phyloP scores from a whole-genome alignment of 2,888 invertebrate genomes.

The Elegia similella region DNA sequence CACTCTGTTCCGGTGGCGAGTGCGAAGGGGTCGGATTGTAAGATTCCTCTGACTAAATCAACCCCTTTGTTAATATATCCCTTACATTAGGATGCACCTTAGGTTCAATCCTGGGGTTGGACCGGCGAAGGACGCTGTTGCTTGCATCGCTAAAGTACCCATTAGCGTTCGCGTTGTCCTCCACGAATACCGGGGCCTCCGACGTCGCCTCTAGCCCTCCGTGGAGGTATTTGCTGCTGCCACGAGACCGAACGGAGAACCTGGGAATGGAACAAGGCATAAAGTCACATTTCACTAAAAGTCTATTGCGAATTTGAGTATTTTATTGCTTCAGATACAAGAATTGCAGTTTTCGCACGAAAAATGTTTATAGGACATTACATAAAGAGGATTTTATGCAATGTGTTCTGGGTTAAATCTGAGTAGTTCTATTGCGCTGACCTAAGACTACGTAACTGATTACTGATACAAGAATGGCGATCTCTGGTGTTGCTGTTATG shows the following conservation, averaged over 20 bases:
- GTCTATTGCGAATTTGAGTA: no score
- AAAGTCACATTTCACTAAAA: no score
- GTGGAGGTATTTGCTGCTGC: slow-evolving; percentile 56
- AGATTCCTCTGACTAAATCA: background rate
- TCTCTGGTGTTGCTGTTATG: background rate
- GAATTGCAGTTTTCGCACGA: no score
- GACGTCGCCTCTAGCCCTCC: slow-evolving; percentile 37
- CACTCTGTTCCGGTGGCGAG: no score
- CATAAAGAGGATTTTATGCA: no score
- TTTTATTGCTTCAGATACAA: no score
- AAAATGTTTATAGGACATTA: no score
- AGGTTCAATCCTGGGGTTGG: slow-evolving; percentile 17
- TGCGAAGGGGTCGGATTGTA: no score
- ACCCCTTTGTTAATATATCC: background rate
- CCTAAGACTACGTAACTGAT: no score
- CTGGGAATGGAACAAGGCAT: slow-evolving; percentile 29
- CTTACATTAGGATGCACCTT: background rate
- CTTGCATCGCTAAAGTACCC: slow-evolving; percentile 71
- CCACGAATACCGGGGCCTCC: slow-evolving; percentile 51
- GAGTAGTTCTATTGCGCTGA: no score
- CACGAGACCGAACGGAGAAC: slow-evolving; percentile 40
- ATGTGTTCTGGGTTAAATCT: no score
- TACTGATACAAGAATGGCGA: no score
- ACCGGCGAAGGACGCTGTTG: slow-evolving; percentile 50
- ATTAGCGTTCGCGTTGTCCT: slow-evolving; percentile 53